Evolutionary conservation across 2,888 invertebrate genomes (phyloP).

Genomic region (Zygothrica quintamaculata): DNA sequence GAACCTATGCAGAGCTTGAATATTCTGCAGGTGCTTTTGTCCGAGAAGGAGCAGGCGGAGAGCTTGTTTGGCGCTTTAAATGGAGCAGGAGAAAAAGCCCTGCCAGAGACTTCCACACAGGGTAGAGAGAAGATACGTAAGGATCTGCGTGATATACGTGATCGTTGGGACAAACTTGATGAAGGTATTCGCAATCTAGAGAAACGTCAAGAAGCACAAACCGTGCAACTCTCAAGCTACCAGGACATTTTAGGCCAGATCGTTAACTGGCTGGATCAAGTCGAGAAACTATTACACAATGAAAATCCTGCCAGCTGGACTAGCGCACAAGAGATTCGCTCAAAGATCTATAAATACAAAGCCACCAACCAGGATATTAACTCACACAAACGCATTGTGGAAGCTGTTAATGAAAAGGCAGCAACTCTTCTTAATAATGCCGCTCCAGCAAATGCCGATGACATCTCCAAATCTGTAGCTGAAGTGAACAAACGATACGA

Average conservation of each 20-base stretch:
- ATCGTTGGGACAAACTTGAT: slow-evolving; percentile 94
- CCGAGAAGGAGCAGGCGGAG: slow-evolving; percentile 94
- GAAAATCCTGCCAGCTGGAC: slow-evolving; percentile 90
- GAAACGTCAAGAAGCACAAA: slow-evolving; percentile 93
- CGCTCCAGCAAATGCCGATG: slow-evolving; percentile 83
- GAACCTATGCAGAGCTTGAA: slow-evolving; percentile 89
- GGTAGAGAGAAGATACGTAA: slow-evolving; percentile 95
- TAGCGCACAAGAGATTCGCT: slow-evolving; percentile 93
- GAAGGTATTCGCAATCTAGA: slow-evolving; percentile 93
- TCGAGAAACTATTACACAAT: slow-evolving; percentile 90
- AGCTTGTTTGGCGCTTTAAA: slow-evolving; percentile 90
- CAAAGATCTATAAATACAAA: slow-evolving; percentile 93
- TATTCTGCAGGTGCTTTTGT: slow-evolving; percentile 89
- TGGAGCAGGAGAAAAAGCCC: slow-evolving; percentile 93
- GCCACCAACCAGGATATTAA: slow-evolving; percentile 94
- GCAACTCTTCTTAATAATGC: slow-evolving; percentile 87
- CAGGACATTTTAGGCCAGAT: slow-evolving; percentile 94
- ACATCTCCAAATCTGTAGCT: slow-evolving; percentile 89
- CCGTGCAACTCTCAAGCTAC: slow-evolving; percentile 92
- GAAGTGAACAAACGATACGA: slow-evolving; percentile 92
- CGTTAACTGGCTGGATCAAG: slow-evolving; percentile 92
- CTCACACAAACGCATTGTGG: slow-evolving; percentile 95
- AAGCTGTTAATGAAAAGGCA: slow-evolving; percentile 95
- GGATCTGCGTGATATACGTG: slow-evolving; percentile 91
- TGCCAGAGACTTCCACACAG: slow-evolving; percentile 95